Conservation (phyloP, 1,140 invertebrate genomes). For the Agrilus planipennis region DNA sequence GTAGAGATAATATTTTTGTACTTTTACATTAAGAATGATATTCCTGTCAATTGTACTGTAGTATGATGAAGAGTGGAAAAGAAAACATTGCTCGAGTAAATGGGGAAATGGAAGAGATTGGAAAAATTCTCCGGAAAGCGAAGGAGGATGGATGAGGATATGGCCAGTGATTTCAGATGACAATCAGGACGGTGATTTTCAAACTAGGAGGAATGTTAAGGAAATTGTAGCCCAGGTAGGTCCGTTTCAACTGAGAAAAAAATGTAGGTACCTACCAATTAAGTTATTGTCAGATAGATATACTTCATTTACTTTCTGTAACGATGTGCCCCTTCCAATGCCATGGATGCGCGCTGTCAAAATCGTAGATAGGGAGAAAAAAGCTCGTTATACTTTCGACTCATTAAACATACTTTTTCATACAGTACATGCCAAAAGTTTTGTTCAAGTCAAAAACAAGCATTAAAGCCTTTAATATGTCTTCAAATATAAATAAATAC, state of each 20-base stretch:
- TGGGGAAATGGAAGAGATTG: conserved; percentile 54
- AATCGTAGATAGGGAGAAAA: too few species aligned
- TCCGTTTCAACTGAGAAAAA: background rate
- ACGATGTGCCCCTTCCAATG: too few species aligned
- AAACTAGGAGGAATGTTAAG: conserved; percentile 13
- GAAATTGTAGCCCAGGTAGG: conserved; percentile 14
- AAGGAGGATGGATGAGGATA: conserved; percentile 50
- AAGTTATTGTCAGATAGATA: background rate
- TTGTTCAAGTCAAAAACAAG: too few species aligned
- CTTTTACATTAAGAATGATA: too few species aligned
- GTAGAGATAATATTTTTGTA: background rate
- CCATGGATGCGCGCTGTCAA: too few species aligned
- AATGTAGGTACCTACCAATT: background rate
- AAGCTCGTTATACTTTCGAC: too few species aligned
- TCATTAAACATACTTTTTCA: too few species aligned
- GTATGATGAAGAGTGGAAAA: background rate
- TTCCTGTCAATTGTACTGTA: too few species aligned
- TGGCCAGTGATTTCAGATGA: conserved; percentile 35
- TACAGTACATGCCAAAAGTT: too few species aligned
- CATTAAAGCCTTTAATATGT: too few species aligned
- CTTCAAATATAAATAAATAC: too few species aligned
- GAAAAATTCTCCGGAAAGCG: conserved; percentile 37
- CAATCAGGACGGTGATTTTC: conserved; percentile 5
- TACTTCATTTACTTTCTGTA: background rate
- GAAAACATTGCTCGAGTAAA: conserved; percentile 9